Evolutionary conservation across 1,140 invertebrate genomes (phyloP), one percentile per base, ranked within the genome.

Genomic region (Zaprionus ghesquierei): DNA sequence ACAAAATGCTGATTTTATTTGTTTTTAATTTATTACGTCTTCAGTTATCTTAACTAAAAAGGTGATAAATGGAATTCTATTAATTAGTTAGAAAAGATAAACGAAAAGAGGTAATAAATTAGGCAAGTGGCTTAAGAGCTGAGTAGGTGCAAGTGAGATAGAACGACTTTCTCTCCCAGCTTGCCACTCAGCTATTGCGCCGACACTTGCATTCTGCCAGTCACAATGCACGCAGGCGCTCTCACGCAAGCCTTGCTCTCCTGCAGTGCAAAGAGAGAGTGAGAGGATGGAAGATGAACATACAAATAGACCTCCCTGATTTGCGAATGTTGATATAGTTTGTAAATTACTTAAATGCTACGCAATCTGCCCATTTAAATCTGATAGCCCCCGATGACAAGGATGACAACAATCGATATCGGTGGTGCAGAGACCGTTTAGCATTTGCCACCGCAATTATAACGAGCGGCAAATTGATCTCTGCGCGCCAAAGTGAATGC

Each of bases 401-500:
- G 35, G 31, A 25, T 60, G 49, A 27, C 41, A 35, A 27, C 35
- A 44, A 25, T 49, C 38, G 35, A 66, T n/a, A n/a, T 27, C 27
- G 27, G 10, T 15, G 56, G 56, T 22, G 27, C 13, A 20, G 25
- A 61, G 33, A 75, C 29, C 50, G 23, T 59, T 76, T 74, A 77
- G 63, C 58, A 74, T 63, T 73, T 84, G 77, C 58, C 80, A 65
- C 62, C 56, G 58, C 73, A 81, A 77, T 77, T 77, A 77, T 80
- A 69, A 71, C 49, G 31, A 71, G 44, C 60, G 60, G 60, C 54
- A 71, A 71, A 59, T 68, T 72, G 51, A n/a, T n/a, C 29, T 56
- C 38, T 60, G 46, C 31, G 61, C 64, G 31, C n/a, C 25, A 69
- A 84, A 85, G 80, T 85, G 80, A 84, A 84, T 84, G 80, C 77